Base-by-base conservation (phyloP, 1,140 invertebrate species). In the Drosophila rufa region DNA sequence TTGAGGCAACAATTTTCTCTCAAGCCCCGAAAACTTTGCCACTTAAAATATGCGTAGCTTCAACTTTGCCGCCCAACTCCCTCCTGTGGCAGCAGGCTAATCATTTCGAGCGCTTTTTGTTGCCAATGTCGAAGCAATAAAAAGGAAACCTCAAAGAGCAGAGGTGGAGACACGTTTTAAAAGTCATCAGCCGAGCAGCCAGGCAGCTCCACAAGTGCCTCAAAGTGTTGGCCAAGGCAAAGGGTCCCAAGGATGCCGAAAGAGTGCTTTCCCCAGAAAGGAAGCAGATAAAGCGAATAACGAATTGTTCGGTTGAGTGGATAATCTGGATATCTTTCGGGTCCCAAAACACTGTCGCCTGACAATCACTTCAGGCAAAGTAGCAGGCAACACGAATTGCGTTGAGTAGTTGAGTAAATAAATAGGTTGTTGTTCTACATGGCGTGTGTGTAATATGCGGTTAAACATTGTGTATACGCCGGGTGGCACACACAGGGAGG, bases 31-130 rank as follows among this genome's bases (percentile, higher is more conserved):
- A 67, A 73, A 73, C 53, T 73, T 87, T 87, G 80, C 77, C 83
- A 89, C 83, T 89, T 89, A 89, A 87, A 87, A 87, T 87, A 87
- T 89, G 84, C 84, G 84, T 74, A 69, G 67, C 56, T 43, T 42
- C 45, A 66, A 73, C 55, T 68, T 43, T 53, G 12, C 14, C 15
- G 17, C 22, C 57, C 48, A 45, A 46, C 40, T 43, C 43, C 27
- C 6, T 6, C 27, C 27, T 68, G 33, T 51, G 59, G 19, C 46
- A 36, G 19, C 46, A 36, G 48, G 47, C 55, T 46, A 80, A 80
- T 84, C 79, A 83, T 71, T 83, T 77, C 50, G 62, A 75, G 65
- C 48, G 42, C 65, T 85, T 80, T 70, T 70, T 61, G 58, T 58
- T 62, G 67, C 40, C 62, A 66, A 62, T 68, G 62, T 62, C 55